A percentile compares a stretch with the other conserved stretches of the same genome.
These are phyloP conservation scores for Lepas anatifera DNA, from an alignment of 2,888 invertebrate species.

Conservation along the genomic window DNA sequence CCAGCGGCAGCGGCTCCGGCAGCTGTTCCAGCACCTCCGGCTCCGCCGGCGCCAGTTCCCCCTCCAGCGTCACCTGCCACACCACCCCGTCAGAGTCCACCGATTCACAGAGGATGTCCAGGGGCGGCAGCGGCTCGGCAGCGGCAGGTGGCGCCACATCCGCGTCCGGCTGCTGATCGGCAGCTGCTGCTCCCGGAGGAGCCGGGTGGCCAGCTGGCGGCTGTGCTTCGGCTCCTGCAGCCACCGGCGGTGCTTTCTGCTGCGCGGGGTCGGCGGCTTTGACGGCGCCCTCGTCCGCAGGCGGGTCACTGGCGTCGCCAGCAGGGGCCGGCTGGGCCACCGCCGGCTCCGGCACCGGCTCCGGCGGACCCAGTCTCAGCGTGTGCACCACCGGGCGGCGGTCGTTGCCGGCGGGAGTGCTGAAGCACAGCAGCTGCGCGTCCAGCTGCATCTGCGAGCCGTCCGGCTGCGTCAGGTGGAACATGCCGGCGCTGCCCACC, in stretches of 20 bases:
- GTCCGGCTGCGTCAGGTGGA: constrained; percentile 1
- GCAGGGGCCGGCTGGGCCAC: not conserved
- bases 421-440: not conserved
- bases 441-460: not conserved
- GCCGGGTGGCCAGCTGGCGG: no score
- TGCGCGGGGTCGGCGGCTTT: no score
- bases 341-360: not conserved
- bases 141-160: not conserved
- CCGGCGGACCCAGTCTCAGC: not conserved
- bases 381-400: not conserved
- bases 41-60: not conserved
- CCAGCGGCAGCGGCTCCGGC: not conserved
- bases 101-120: not conserved
- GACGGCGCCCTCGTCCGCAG: not conserved
- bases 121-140: not conserved
- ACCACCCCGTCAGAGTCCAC: not conserved
- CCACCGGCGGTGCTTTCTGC: no score
- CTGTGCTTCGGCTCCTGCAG: no score
- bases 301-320: not conserved
- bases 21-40: not conserved
- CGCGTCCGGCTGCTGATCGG: no score
- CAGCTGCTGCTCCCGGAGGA: no score
- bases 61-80: not conserved
- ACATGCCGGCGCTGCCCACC: not conserved
- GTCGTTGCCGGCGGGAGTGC: not conserved